Evolutionary conservation across 2,797 vertebrate species (phyloP).

Genomic region (Cirrhinus mrigala): DNA sequence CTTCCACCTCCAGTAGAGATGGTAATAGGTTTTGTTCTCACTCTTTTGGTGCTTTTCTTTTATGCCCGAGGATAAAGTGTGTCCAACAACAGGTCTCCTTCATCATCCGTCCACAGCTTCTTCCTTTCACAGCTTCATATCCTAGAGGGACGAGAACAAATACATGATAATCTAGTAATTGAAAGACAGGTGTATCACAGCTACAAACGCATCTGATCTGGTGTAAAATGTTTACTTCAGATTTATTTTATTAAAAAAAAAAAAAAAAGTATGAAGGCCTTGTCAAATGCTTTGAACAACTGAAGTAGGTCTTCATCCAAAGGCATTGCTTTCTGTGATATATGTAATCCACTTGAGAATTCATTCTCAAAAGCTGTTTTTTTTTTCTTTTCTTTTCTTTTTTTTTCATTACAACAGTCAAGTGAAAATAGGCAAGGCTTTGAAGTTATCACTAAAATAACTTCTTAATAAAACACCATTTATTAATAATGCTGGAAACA

Average conservation of each 20-base stretch:
- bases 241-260: conserved; percentile 3
- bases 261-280: neutral
- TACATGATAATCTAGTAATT: neutral
- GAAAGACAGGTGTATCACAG: neutral
- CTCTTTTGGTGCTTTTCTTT: conserved; percentile 35
- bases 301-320: neutral
- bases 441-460: conserved; percentile 59
- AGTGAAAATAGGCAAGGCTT: conserved; percentile 66
- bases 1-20: conserved; percentile 49
- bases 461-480: conserved; percentile 12
- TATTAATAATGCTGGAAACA: conserved; percentile 33
- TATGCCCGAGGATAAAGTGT: conserved; percentile 41
- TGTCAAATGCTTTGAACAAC: neutral
- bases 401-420: conserved; percentile 69
- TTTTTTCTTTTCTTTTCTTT: conserved; percentile 13
- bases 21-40: conserved; percentile 51
- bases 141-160: neutral
- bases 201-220: neutral
- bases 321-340: conserved; percentile 10
- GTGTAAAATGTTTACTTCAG: neutral
- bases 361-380: neutral
- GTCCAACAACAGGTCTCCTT: conserved; percentile 61
- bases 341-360: neutral
- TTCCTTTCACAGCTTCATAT: conserved; percentile 33
- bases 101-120: conserved; percentile 67